Evolutionary conservation across 1,140 invertebrate genomes (phyloP).

Genomic region (Lepidurus packardi): DNA sequence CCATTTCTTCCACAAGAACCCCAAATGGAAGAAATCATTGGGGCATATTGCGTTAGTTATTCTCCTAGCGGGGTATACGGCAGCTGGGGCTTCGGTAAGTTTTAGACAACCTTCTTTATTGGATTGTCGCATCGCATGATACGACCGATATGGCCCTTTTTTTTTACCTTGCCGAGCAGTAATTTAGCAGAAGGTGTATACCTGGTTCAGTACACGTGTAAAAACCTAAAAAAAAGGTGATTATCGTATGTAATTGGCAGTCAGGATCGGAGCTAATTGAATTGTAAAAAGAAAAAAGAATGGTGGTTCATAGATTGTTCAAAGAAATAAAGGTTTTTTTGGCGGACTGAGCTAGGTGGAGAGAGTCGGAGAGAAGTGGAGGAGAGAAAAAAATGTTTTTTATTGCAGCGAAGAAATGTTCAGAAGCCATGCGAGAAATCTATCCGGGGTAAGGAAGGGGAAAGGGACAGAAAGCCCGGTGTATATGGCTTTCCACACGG

Average conservation of each 20-base stretch:
- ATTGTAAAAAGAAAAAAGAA: too few species aligned
- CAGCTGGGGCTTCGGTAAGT: conserved; percentile 33
- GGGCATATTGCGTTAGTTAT: conserved; percentile 29
- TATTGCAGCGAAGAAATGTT: not conserved
- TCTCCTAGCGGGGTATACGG: conserved; percentile 29
- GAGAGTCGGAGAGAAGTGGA: too few species aligned
- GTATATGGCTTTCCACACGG: not conserved
- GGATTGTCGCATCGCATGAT: not conserved
- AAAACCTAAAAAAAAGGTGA: too few species aligned
- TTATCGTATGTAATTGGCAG: too few species aligned
- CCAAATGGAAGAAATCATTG: conserved; percentile 19
- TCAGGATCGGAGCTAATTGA: too few species aligned
- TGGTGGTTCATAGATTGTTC: too few species aligned
- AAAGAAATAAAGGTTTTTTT: too few species aligned
- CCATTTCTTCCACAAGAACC: conserved; percentile 30
- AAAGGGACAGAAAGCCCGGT: not conserved
- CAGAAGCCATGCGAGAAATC: not conserved
- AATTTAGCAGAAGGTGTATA: not conserved
- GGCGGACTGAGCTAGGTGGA: too few species aligned
- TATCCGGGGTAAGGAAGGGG: not conserved
- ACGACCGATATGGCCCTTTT: not conserved
- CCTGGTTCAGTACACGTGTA: too few species aligned
- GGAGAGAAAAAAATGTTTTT: not conserved
- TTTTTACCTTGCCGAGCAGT: not conserved
- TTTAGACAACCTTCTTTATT: not conserved